Percentiles rank a stretch among this genome's conserved stretches.
Evolutionary conservation across 2,797 vertebrate genomes (phyloP).

Genomic region (Enteromius anoplus): DNA sequence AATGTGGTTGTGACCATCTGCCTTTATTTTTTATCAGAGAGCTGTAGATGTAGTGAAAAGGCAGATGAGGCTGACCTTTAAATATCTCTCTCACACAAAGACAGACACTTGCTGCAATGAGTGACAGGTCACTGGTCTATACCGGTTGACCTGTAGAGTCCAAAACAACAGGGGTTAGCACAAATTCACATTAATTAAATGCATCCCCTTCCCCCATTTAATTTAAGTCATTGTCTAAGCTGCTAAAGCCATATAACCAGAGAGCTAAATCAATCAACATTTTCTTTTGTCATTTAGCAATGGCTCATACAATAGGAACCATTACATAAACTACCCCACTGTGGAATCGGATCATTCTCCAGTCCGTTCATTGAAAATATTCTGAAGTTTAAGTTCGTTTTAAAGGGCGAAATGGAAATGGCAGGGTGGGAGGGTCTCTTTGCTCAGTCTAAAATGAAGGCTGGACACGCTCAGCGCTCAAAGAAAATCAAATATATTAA

Average conservation of each 20-base stretch:
- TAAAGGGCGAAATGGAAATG: not conserved
- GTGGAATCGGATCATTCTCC: not conserved
- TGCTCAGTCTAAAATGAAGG: slow-evolving; percentile 33
- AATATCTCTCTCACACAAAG: slow-evolving; percentile 25
- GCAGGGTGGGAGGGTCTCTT: not conserved
- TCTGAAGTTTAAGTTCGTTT: not conserved
- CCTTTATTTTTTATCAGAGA: slow-evolving; percentile 38
- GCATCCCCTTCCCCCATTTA: slow-evolving; percentile 33
- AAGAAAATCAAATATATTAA: slow-evolving; percentile 25
- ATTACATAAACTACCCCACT: slow-evolving; percentile 21
- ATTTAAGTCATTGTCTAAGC: slow-evolving; percentile 47
- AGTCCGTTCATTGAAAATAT: not conserved
- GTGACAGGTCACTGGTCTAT: slow-evolving; percentile 29
- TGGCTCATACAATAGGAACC: slow-evolving; percentile 34
- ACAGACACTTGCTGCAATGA: slow-evolving; percentile 26
- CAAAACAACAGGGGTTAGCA: slow-evolving; percentile 60
- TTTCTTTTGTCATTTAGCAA: slow-evolving; percentile 43
- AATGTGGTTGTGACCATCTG: slow-evolving; percentile 32
- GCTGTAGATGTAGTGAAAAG: slow-evolving; percentile 50
- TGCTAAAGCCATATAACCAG: slow-evolving; percentile 58
- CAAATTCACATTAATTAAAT: slow-evolving; percentile 70
- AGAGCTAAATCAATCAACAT: slow-evolving; percentile 61
- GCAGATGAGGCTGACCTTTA: slow-evolving; percentile 66
- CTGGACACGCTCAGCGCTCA: not conserved
- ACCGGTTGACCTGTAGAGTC: slow-evolving; percentile 43